Evolutionary conservation across 2,113 vertebrate genomes (phyloP), one percentile per base, ranked within the genome.

Genomic region (Siniperca knerii): DNA sequence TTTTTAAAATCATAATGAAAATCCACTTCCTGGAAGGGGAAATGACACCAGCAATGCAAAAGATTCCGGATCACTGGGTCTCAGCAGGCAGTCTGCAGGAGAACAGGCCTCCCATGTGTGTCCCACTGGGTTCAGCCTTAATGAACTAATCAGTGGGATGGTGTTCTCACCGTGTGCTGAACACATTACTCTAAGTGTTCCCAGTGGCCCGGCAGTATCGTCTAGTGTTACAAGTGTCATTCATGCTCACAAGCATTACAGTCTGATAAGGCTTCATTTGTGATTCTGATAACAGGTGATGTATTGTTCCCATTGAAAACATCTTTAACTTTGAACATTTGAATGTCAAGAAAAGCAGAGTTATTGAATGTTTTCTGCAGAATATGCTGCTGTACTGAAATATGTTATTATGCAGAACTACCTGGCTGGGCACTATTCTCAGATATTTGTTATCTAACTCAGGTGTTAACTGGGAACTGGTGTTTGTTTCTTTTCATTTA

Each of bases 71-170:
- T 89, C 44, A 1, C 40, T 75, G 64, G 46, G 12, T 80, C 29
- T 77, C 81, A 77, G 78, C 77, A 40, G 75, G 81, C 61, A 5
- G 75, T 70, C 80, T 77, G 72, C 60, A 65, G 73, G 46, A 82
- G 69, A 79, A 57, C 65, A 75, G 81, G 29, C 73, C 50, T 82
- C 35, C 79, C 40, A 44, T 77, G 64, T 80, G 86, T 0, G 15
- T 84, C 88, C 77, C 64, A 21, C 35, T 79, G 78, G 29, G 40
- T 48, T 75, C 42, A 75, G 77, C 37, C 37, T 79, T 83, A 89
- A 86, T 88, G 65, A 85, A 77, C 81, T 84, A 89, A 92, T 83
- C 74, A 85, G 77, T 90, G 48, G 54, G 52, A 81, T n/a, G 46
- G 58, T 44, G 20, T 81, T 88, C 77, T 74, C 77, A 67, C 62